Evolutionary conservation across 2,797 vertebrate species (phyloP).

Genomic region (Lepilemur septentrionalis): DNA sequence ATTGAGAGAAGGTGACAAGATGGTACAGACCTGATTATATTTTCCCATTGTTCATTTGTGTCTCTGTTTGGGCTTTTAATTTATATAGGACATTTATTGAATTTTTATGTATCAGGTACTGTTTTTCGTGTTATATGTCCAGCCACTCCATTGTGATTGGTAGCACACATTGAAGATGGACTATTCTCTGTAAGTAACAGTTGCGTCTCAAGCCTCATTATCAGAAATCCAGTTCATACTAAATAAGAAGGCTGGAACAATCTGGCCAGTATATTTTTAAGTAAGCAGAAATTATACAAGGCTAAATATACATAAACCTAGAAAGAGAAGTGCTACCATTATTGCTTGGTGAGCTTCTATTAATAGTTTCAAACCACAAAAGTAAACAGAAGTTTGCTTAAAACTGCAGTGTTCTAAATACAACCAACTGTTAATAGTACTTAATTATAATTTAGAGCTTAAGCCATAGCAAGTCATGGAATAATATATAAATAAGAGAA

Average conservation of each 20-base stretch:
- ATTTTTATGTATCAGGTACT: neutral
- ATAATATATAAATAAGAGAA: neutral
- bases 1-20: neutral
- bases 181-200: neutral
- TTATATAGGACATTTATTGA: neutral
- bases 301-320: constrained; percentile 45
- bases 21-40: neutral
- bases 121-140: neutral
- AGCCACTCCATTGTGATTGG: neutral
- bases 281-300: neutral
- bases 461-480: neutral
- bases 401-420: constrained; percentile 49
- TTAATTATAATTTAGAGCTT: constrained; percentile 41
- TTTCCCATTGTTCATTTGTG: neutral
- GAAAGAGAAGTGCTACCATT: constrained; percentile 46
- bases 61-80: neutral
- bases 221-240: neutral
- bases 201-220: neutral
- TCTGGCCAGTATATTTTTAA: constrained; percentile 8
- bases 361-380: constrained; percentile 40
- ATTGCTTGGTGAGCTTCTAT: constrained; percentile 39
- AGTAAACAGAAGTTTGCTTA: constrained; percentile 51
- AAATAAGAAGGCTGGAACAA: neutral
- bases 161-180: neutral
- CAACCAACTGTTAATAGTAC: constrained; percentile 33